These are phyloP conservation scores for Asbolus verrucosus DNA, from an alignment of 1,140 invertebrate genomes.

Conservation along the genomic window DNA sequence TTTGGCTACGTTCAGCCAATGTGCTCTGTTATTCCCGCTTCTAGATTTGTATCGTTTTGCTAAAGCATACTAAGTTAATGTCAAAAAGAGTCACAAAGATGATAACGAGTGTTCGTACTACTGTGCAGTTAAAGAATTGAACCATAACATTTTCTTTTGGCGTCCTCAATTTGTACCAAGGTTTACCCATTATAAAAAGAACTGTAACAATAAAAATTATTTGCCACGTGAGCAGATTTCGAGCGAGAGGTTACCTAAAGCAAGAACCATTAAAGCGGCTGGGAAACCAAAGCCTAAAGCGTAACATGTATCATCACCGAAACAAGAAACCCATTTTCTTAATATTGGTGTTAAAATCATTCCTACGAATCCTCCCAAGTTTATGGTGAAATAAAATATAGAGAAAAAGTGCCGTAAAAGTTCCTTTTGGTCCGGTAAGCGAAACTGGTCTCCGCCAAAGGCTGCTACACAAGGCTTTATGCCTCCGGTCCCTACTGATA, in stretches of 20 bases:
- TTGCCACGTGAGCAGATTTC: too few relatives aligned
- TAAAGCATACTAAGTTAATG: slow-evolving; percentile 53
- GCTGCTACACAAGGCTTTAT: slow-evolving; percentile 84
- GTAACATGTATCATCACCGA: slow-evolving; percentile 80
- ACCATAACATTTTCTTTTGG: slow-evolving; percentile 78
- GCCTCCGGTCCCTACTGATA: slow-evolving; percentile 92
- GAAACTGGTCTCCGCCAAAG: slow-evolving; percentile 84
- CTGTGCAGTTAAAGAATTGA: slow-evolving; percentile 74
- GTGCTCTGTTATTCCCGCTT: slow-evolving; percentile 64
- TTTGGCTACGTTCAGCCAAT: slow-evolving; percentile 78
- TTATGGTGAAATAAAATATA: slow-evolving; percentile 85
- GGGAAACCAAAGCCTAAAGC: slow-evolving; percentile 83
- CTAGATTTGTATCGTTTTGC: slow-evolving; percentile 39
- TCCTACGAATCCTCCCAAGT: slow-evolving; percentile 80
- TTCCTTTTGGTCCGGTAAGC: slow-evolving; percentile 70
- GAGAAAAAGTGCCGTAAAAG: slow-evolving; percentile 79
- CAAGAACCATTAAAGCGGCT: slow-evolving; percentile 75
- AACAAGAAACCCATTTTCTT: slow-evolving; percentile 77
- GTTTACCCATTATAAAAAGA: slow-evolving; percentile 77
- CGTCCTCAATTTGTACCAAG: slow-evolving; percentile 75
- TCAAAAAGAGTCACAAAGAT: slow-evolving; percentile 2
- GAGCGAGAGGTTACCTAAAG: too few relatives aligned
- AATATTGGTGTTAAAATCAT: slow-evolving; percentile 81
- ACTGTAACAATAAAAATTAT: slow-evolving; percentile 64
- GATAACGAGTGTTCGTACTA: slow-evolving; percentile 68